Evolutionary conservation across 2,113 vertebrate species (phyloP).

Genomic region (Alaudala cheleensis): DNA sequence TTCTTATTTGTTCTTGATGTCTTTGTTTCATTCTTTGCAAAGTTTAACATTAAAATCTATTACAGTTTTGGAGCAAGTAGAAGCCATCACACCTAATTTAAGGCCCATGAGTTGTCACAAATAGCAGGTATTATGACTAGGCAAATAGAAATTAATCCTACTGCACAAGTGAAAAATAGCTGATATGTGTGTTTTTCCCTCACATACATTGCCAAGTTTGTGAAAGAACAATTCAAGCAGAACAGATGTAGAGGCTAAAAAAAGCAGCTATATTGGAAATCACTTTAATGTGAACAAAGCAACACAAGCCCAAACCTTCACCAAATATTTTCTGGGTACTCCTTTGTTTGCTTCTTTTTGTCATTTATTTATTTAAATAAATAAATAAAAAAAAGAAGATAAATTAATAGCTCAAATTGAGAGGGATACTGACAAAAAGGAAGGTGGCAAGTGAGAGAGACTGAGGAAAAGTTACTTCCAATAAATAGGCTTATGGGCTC

Average conservation of each 20-base stretch:
- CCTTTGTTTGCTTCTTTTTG: neutral
- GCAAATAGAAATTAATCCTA: slow-evolving; percentile 10
- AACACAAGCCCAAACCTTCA: neutral
- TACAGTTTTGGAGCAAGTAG: neutral
- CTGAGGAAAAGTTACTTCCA: neutral
- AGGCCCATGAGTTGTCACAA: neutral
- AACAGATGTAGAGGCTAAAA: neutral
- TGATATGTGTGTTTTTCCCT: neutral
- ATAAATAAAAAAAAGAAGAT: accelerated
- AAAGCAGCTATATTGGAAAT: neutral
- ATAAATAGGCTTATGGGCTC: neutral
- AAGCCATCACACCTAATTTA: neutral
- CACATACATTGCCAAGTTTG: neutral
- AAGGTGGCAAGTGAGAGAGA: neutral
- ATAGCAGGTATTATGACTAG: neutral
- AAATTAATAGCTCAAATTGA: neutral
- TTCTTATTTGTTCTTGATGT: neutral
- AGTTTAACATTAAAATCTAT: slow-evolving; percentile 2
- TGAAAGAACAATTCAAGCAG: neutral
- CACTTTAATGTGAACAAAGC: neutral
- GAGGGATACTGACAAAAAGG: neutral
- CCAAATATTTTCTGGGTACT: neutral
- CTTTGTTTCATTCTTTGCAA: slow-evolving; percentile 1
- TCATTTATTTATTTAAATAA: neutral
- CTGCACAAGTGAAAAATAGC: neutral